Percentiles rank a stretch among this genome's conserved stretches.
phyloP scores from a whole-genome alignment of 2,888 invertebrate species.

The Heliconius ismenius region DNA sequence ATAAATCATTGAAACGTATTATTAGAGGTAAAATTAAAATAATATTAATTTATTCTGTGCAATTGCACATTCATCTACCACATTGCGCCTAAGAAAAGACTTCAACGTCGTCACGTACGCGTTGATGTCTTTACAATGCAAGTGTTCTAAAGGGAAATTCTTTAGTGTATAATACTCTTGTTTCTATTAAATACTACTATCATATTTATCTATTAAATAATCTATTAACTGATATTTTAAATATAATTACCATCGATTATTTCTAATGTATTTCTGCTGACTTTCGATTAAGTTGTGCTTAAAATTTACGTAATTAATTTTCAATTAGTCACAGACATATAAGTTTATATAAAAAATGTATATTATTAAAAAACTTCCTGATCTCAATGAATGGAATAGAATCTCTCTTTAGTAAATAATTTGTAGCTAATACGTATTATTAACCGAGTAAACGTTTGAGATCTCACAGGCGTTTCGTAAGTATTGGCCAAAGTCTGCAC shows the following conservation, averaged over 20 bases:
- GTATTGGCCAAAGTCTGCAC: conserved; percentile 18
- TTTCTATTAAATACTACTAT: not conserved
- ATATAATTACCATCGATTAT: conserved; percentile 1
- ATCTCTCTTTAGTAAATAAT: not conserved
- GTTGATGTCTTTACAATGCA: conserved; percentile 74
- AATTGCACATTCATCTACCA: conserved; percentile 1
- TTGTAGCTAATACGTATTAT: not conserved
- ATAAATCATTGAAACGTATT: conserved; percentile 14
- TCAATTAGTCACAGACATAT: not conserved
- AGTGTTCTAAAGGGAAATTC: conserved; percentile 19
- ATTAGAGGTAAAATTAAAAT: conserved; percentile 4
- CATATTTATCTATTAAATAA: not conserved
- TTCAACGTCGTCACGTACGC: conserved; percentile 49
- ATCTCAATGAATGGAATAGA: not conserved
- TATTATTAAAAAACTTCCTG: not conserved
- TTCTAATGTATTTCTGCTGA: conserved; percentile 28
- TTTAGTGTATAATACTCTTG: not conserved
- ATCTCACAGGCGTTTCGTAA: conserved; percentile 20
- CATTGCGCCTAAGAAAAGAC: conserved; percentile 41
- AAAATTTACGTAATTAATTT: not conserved
- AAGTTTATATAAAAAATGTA: not conserved
- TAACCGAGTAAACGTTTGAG: conserved; percentile 7
- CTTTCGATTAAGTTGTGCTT: conserved; percentile 26
- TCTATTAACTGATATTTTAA: not conserved
- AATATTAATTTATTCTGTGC: not conserved